Conservation (phyloP, 2,888 invertebrate species). For the Parnassius apollo region DNA sequence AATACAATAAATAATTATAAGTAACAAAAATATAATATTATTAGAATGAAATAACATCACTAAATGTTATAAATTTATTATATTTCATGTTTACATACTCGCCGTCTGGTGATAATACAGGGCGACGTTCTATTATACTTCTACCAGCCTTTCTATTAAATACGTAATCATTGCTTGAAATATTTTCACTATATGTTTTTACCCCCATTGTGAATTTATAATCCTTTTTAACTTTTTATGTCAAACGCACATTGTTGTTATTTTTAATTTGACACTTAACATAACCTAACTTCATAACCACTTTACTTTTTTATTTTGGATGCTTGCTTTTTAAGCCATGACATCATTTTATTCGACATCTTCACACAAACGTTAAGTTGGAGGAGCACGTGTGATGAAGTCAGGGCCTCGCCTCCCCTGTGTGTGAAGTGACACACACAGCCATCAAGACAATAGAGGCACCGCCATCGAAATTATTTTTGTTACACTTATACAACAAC, state of each 20-base stretch:
- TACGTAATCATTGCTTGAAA: conserved; percentile 47
- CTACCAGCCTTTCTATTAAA: conserved; percentile 71
- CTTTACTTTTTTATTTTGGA: too few relatives aligned
- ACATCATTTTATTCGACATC: too few relatives aligned
- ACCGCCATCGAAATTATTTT: too few relatives aligned
- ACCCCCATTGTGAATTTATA: conserved; percentile 56
- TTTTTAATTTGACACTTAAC: conserved; percentile 41
- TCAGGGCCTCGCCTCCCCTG: too few relatives aligned
- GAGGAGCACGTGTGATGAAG: too few relatives aligned
- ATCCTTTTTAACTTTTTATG: conserved; percentile 14
- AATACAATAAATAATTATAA: conserved; percentile 31
- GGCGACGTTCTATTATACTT: conserved; percentile 69
- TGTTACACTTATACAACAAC: too few relatives aligned
- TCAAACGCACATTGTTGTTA: conserved; percentile 20
- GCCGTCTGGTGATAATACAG: conserved; percentile 74
- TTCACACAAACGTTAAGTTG: too few relatives aligned
- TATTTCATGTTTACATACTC: conserved; percentile 55
- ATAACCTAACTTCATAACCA: too few relatives aligned
- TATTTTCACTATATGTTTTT: conserved; percentile 37
- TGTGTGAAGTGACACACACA: too few relatives aligned
- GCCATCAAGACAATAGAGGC: too few relatives aligned
- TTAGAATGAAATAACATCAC: background rate
- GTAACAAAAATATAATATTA: background rate
- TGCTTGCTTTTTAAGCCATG: too few relatives aligned
- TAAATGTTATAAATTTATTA: background rate